A percentile compares a stretch with the other conserved stretches of the same genome.
Evolutionary conservation across 2,113 vertebrate genomes (phyloP).

Genomic region (Gallinago paraguaiae): DNA sequence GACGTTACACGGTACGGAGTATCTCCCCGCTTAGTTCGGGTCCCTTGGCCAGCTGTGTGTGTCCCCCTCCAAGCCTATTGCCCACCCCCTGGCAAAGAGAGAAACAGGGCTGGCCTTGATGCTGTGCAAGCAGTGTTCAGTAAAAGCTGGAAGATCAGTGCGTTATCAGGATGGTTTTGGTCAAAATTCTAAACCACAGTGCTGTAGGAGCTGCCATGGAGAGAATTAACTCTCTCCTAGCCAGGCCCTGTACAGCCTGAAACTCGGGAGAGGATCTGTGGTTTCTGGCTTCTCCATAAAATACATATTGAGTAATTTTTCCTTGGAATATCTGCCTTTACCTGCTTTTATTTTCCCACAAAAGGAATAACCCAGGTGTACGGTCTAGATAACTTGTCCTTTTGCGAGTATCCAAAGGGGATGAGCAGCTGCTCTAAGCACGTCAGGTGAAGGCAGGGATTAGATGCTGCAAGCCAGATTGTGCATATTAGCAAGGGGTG

Average conservation of each 20-base stretch:
- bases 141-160: neutral
- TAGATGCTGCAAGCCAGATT: neutral
- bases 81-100: neutral
- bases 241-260: neutral
- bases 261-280: neutral
- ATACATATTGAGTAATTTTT: neutral
- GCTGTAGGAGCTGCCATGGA: neutral
- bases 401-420: neutral
- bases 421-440: neutral
- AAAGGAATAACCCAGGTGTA: neutral
- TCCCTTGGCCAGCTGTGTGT: fast-evolving
- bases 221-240: neutral
- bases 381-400: neutral
- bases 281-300: neutral
- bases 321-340: neutral
- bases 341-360: neutral
- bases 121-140: neutral
- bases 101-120: fast-evolving
- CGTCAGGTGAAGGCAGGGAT: neutral
- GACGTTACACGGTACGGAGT: neutral
- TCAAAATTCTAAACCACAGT: neutral
- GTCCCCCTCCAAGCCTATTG: neutral
- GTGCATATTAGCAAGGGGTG: neutral
- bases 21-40: neutral
- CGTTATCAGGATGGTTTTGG: neutral